These are phyloP conservation scores for Nomada fabriciana DNA, from an alignment of 2,888 invertebrate species.

Conservation along the genomic window DNA sequence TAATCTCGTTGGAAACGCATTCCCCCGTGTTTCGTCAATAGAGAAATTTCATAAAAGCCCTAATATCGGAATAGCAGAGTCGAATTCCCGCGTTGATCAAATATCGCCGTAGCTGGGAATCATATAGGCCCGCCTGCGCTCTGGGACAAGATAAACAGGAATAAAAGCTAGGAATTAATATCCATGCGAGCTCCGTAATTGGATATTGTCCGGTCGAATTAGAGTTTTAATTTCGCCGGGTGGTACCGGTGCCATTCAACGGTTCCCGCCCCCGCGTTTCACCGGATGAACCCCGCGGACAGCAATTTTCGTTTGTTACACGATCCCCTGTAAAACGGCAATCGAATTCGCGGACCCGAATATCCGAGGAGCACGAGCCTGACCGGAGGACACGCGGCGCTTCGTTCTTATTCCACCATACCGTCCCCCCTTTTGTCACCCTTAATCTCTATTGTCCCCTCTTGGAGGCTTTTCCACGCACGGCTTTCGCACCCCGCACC, in stretches of 20 bases:
- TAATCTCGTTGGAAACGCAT: background rate
- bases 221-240: constrained; percentile 82
- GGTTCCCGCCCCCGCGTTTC: constrained; percentile 32
- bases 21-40: background rate
- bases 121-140: background rate
- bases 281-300: constrained; percentile 43
- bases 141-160: constrained; percentile 49
- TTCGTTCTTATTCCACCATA: background rate
- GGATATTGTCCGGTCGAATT: constrained; percentile 83
- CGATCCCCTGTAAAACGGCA: constrained; percentile 41
- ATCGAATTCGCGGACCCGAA: constrained; percentile 54
- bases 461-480: constrained; percentile 8
- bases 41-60: constrained; percentile 18
- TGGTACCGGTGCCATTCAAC: constrained; percentile 67
- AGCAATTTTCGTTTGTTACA: constrained; percentile 52
- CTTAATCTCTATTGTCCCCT: constrained; percentile 31
- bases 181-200: constrained; percentile 79
- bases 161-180: constrained; percentile 79
- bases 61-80: constrained; percentile 16
- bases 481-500: constrained; percentile 18
- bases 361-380: constrained; percentile 30
- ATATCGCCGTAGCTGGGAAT: constrained; percentile 17
- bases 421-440: constrained; percentile 35
- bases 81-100: constrained; percentile 33
- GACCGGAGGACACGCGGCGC: constrained; percentile 13